phyloP scores from a whole-genome alignment of 1,140 invertebrate species.

The Patella vulgata region DNA sequence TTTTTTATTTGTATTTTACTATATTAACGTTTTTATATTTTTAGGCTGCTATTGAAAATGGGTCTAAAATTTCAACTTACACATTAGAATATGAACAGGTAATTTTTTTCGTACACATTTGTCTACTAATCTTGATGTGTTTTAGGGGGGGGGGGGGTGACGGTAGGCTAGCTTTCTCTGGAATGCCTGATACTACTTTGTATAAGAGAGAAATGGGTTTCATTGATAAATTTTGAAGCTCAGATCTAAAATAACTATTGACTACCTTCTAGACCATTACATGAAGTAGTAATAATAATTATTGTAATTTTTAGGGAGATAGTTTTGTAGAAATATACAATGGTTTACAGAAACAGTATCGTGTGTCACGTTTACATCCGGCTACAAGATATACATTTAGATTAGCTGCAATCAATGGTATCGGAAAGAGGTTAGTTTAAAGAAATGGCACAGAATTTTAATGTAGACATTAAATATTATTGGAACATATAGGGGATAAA shows the following conservation, averaged over 20 bases:
- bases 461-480: too few relatives aligned
- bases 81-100: slow-evolving; percentile 82
- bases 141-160: too few relatives aligned
- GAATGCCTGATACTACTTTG: too few relatives aligned
- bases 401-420: slow-evolving; percentile 82
- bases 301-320: slow-evolving; percentile 46
- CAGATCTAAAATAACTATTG: neutral
- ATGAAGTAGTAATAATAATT: neutral
- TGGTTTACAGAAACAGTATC: slow-evolving; percentile 77
- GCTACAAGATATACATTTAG: slow-evolving; percentile 83
- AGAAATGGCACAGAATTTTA: too few relatives aligned
- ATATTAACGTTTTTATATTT: slow-evolving; percentile 64
- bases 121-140: too few relatives aligned
- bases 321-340: slow-evolving; percentile 78
- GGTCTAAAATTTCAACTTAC: slow-evolving; percentile 80
- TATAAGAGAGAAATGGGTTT: too few relatives aligned
- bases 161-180: too few relatives aligned
- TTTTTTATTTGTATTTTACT: neutral
- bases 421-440: slow-evolving; percentile 73
- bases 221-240: too few relatives aligned
- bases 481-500: too few relatives aligned
- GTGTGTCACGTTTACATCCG: slow-evolving; percentile 76
- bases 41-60: slow-evolving; percentile 79
- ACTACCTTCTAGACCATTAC: neutral
- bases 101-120: too few relatives aligned